phyloP scores from a whole-genome alignment of 2,888 invertebrate species.

The Hanleya hanleyi region DNA sequence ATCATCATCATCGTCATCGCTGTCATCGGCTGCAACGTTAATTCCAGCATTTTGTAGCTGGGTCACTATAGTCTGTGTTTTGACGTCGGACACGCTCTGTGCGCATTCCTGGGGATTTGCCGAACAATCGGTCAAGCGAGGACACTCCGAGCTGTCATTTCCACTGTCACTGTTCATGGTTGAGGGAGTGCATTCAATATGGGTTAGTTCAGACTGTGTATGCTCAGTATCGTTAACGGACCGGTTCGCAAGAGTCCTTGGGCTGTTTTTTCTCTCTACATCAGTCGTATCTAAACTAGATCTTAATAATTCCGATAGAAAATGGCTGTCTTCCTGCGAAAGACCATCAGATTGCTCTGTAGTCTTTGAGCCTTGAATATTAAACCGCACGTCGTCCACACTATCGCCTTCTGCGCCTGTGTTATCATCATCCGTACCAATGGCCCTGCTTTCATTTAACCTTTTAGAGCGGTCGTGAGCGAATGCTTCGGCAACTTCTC shows the following conservation, averaged over 20 bases:
- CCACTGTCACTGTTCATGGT: not conserved
- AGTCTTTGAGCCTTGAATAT: not conserved
- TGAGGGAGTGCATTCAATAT: too few relatives aligned
- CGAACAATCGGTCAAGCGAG: not conserved
- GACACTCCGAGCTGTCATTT: not conserved
- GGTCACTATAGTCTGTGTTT: not conserved
- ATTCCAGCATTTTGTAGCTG: not conserved
- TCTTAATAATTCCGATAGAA: not conserved
- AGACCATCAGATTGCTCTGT: not conserved
- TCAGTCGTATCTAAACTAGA: not conserved
- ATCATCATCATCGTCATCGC: not conserved
- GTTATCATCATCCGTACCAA: not conserved
- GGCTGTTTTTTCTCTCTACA: not conserved
- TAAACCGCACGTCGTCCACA: not conserved
- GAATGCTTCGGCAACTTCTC: not conserved
- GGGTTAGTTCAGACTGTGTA: not conserved
- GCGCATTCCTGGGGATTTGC: not conserved
- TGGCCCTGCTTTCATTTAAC: not conserved
- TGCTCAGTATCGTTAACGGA: not conserved
- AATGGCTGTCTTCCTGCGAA: not conserved
- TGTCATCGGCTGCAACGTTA: not conserved
- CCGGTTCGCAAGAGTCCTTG: not conserved
- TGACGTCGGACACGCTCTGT: not conserved
- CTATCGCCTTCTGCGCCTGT: not conserved
- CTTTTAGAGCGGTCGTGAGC: not conserved